Evolutionary conservation across 2,888 invertebrate species (phyloP).

Genomic region (Amitus sp.): DNA sequence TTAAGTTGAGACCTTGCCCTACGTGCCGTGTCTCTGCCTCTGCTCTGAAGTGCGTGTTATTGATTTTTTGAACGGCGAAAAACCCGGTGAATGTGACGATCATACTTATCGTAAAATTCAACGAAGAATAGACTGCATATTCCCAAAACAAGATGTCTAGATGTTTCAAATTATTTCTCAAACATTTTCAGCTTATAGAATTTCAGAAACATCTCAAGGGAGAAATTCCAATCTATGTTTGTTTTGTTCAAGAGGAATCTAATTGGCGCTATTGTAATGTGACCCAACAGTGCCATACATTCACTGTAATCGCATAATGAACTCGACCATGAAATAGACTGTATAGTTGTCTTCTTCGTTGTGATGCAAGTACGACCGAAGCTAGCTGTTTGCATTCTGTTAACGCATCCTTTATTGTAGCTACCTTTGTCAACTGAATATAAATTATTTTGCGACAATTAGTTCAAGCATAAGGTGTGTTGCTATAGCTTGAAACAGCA

Average conservation of each 20-base stretch:
- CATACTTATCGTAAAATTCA: no score
- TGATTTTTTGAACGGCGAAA: slow-evolving; percentile 1
- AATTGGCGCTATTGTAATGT: no score
- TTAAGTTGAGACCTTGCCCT: background rate
- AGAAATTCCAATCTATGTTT: no score
- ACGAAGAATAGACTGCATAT: no score
- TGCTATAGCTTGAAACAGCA: slow-evolving; percentile 12
- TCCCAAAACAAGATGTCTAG: no score
- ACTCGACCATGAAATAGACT: background rate
- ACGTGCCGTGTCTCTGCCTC: background rate
- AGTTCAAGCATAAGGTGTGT: slow-evolving; percentile 32
- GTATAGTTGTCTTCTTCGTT: slow-evolving; percentile 16
- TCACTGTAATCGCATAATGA: background rate
- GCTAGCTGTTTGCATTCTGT: slow-evolving; percentile 39
- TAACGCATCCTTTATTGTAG: slow-evolving; percentile 35
- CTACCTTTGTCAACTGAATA: slow-evolving; percentile 30
- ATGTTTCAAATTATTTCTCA: no score
- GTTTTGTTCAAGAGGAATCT: no score
- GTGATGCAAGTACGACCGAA: slow-evolving; percentile 26
- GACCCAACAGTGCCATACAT: no score
- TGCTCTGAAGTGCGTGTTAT: background rate
- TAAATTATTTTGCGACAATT: slow-evolving; percentile 35
- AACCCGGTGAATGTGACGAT: background rate
- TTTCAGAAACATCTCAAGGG: no score
- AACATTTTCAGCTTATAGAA: no score